A percentile compares a stretch with the other conserved stretches of the same genome.
phyloP scores from a whole-genome alignment of 2,797 vertebrate species.

The Semotilus atromaculatus region DNA sequence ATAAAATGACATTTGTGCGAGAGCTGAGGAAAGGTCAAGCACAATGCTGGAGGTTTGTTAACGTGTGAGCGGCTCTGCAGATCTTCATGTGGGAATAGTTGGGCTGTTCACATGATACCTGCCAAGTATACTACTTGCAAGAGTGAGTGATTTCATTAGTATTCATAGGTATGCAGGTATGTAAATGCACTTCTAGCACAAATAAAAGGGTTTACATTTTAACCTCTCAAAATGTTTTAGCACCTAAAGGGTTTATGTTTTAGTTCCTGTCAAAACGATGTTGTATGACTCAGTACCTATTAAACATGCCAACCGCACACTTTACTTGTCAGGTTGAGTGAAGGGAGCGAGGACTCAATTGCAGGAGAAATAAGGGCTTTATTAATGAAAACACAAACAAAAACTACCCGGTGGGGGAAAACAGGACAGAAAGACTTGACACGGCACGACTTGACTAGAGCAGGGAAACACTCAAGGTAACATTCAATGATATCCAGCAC shows the following conservation, averaged over 20 bases:
- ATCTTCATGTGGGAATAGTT: background rate
- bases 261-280: background rate
- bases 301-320: background rate
- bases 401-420: too few relatives aligned
- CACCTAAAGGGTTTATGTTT: background rate
- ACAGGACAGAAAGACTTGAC: too few relatives aligned
- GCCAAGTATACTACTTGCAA: background rate
- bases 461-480: too few relatives aligned
- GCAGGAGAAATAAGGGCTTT: too few relatives aligned
- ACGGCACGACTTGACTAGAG: too few relatives aligned
- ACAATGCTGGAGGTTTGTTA: slow-evolving; percentile 41
- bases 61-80: background rate
- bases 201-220: background rate
- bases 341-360: too few relatives aligned
- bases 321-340: too few relatives aligned
- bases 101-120: background rate
- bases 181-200: slow-evolving; percentile 1
- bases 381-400: too few relatives aligned
- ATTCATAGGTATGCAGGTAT: background rate
- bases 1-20: slow-evolving; percentile 32
- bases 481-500: too few relatives aligned
- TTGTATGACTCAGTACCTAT: background rate
- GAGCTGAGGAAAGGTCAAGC: slow-evolving; percentile 40
- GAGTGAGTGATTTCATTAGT: background rate
- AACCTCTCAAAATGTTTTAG: background rate